A percentile compares a stretch with the other conserved stretches of the same genome.
Conservation (phyloP, 2,113 vertebrate species). For the Hemicordylus capensis region DNA sequence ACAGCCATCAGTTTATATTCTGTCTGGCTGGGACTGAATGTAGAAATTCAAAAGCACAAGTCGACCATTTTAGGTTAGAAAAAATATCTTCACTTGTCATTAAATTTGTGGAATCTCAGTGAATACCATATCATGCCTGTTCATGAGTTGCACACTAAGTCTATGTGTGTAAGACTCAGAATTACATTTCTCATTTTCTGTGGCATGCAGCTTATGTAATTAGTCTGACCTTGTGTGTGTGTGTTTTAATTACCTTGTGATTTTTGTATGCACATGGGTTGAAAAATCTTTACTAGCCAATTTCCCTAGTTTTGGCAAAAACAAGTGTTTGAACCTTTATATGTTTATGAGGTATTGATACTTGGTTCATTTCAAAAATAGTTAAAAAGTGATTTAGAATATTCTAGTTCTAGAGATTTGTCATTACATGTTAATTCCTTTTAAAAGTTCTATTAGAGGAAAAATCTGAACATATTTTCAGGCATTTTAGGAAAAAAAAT, state of each 20-base stretch:
- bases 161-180: slow-evolving; percentile 28
- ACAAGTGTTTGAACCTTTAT: neutral
- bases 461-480: neutral
- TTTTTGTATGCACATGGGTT: slow-evolving; percentile 64
- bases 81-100: slow-evolving; percentile 42
- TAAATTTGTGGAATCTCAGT: slow-evolving; percentile 44
- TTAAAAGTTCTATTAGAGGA: neutral
- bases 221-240: slow-evolving; percentile 58
- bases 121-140: slow-evolving; percentile 52
- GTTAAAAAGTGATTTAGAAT: too few species aligned
- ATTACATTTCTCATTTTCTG: slow-evolving; percentile 57
- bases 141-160: slow-evolving; percentile 45
- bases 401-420: too few species aligned
- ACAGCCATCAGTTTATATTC: neutral
- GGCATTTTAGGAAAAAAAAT: neutral
- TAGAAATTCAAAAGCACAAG: slow-evolving; percentile 29
- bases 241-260: slow-evolving; percentile 50
- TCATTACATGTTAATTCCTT: neutral
- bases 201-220: slow-evolving; percentile 46
- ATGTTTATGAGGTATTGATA: neutral
- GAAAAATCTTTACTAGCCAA: slow-evolving; percentile 65
- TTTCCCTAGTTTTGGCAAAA: neutral
- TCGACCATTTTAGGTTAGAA: slow-evolving; percentile 50
- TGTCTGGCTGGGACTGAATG: neutral
- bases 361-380: neutral